Evolutionary conservation across 2,113 vertebrate species (phyloP).

Genomic region (Patagioenas fasciata): DNA sequence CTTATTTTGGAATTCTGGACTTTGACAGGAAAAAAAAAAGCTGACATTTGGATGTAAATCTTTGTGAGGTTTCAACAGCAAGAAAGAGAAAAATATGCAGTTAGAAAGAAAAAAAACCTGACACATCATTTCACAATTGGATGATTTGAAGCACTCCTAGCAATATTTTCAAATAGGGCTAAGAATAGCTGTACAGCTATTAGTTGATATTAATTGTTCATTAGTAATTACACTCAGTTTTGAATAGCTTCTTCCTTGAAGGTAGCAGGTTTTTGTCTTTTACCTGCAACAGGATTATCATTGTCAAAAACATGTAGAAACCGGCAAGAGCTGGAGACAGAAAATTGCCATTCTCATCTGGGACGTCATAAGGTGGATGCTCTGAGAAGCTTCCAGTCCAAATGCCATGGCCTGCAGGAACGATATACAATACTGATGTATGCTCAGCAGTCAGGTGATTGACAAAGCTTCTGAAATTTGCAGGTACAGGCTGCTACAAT

Average conservation of each 20-base stretch:
- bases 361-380: conserved; percentile 83
- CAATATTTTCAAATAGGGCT: background rate
- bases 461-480: background rate
- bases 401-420: conserved; percentile 82
- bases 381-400: conserved; percentile 79
- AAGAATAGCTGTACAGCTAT: background rate
- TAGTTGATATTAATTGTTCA: background rate
- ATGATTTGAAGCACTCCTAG: background rate
- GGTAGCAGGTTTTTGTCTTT: background rate
- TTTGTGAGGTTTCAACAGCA: background rate
- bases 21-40: background rate
- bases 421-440: background rate
- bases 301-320: conserved; percentile 93
- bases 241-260: background rate
- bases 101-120: background rate
- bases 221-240: background rate
- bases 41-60: background rate
- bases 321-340: conserved; percentile 73
- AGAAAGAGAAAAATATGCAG: background rate
- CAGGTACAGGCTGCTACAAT: background rate
- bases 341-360: conserved; percentile 74
- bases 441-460: background rate
- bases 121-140: background rate
- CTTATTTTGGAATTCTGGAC: background rate
- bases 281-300: conserved; percentile 97